Base-by-base conservation (phyloP, 2,797 vertebrate species). In the Champsocephalus gunnari region DNA sequence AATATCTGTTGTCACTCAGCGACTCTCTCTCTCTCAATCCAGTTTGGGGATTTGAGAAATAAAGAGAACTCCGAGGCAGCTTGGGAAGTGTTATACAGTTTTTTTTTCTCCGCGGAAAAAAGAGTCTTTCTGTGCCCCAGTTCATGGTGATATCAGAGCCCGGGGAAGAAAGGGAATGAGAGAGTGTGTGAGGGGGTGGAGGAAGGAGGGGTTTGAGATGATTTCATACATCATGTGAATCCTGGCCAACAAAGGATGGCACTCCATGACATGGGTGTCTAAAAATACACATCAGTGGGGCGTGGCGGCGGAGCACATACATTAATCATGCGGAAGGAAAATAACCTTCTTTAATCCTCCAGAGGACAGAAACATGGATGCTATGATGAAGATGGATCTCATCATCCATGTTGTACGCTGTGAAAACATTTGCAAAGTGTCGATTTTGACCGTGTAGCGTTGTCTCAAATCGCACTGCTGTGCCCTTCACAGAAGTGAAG, bases 41-140 rank as follows among this genome's bases (percentile, higher is more conserved):
- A 55, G 65, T 62, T 75, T 56, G 50, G 16, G 57, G 43, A 60
- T 57, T 65, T 64, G n/a, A 56, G 57, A 53, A 44, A 50, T 59
- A 45, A 8, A 12, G 19, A 8, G 9, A 34, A 5, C 17, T 67
- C 17, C 12, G 47, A 60, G n/a, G 47, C 45, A 65, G 54, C 19
- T 53, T 13, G 38, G 5, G 10, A 45, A 54, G 24, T 13, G 72
- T 10, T n/a, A 24, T 51, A 16, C 8, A 14, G 45, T 38, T 44
- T 32, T 76, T 88, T 32, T 54, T 57, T 44, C 32, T 77, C 88
- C 92, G 56, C 49, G 47, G 47, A 51, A 45, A 17, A 38, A 68
- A 66, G 62, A 81, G 74, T 56, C 87, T 92, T 32, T 95, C 93
- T 93, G 87, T 94, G 93, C 85, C 88, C 91, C 90, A 82, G 87